Base-by-base conservation (phyloP, 2,888 invertebrate species). In the Ormyrus thymus region DNA sequence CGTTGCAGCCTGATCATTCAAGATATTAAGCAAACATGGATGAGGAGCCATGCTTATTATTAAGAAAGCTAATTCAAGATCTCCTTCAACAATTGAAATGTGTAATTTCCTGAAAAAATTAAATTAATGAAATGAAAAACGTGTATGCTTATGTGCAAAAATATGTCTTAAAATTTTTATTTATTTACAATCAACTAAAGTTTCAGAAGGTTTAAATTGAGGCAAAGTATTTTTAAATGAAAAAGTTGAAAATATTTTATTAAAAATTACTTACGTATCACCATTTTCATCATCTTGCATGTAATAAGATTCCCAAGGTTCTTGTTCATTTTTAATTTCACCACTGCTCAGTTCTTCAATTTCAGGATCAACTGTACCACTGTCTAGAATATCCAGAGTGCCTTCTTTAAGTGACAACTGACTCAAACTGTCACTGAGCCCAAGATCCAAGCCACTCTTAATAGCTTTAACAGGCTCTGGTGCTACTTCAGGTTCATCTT, bases 221-320 rank as follows among this genome's bases (percentile, higher is more conserved):
- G 4, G 9, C 68, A 50, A 43, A 13, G 29, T 29, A 10, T 59
- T 55, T 15, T 43, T 66, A 43, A 71, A 46, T 65, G 73, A 71
- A 73, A 77, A 65, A 58, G 71, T 55, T 58, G 82, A 58, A 29
- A 66, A 51, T 62, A 65, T 69, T 55, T 29, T 29, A 29, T 50
- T 6, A 29, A 45, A 11, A 64, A 59, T 58, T 68, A 94, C 96
- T 95, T 92, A 97, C 96, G 97, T 96, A 90, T 97, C 96, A 83
- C 97, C 97, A 85, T 96, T 95, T 82, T 95, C 96, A 82, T 95
- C 94, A 88, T 97, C 95, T 86, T 95, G 96, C 83, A 93, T 92
- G 88, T 94, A 96, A 84, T 94, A 94, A 83, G 93, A 90, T 86
- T 93, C 92, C 92, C 95, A 93, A 0, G 68, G 74, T 43, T 74